These are phyloP conservation scores for Exaiptasia diaphana DNA, from an alignment of 64 coral and sea anemone species.

Conservation along the genomic window DNA sequence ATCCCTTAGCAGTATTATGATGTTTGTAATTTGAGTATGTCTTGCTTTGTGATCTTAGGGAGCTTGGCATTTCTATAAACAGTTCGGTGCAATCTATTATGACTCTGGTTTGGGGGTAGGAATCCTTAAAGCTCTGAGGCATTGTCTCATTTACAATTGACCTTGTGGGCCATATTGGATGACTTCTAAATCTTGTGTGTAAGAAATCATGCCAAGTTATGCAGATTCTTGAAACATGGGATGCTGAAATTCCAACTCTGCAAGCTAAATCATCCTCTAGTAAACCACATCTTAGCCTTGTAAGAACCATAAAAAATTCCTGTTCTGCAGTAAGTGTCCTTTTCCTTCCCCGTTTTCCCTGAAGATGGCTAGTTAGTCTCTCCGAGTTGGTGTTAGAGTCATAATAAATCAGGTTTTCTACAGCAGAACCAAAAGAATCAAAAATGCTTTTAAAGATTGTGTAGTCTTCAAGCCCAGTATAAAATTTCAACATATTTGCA, in stretches of 20 bases:
- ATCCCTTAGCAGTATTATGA: constrained; percentile 48
- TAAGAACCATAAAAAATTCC: constrained; percentile 32
- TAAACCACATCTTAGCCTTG: constrained; percentile 29
- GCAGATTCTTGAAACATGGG: constrained; percentile 21
- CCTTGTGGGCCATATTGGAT: constrained; percentile 50
- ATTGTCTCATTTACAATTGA: constrained; percentile 30
- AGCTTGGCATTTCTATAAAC: not conserved
- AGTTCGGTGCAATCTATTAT: constrained; percentile 41
- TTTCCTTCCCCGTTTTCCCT: constrained; percentile 46
- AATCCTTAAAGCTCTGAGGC: constrained; percentile 28
- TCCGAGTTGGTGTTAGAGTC: constrained; percentile 38
- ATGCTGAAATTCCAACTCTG: constrained; percentile 48
- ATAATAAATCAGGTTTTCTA: constrained; percentile 51
- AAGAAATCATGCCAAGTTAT: constrained; percentile 52
- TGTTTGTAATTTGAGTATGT: constrained; percentile 26
- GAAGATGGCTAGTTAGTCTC: constrained; percentile 5
- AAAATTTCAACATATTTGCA: constrained; percentile 54
- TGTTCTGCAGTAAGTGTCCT: constrained; percentile 30
- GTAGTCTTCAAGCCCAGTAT: constrained; percentile 53
- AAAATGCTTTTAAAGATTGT: constrained; percentile 38
- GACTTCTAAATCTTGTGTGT: constrained; percentile 18
- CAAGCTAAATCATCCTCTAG: constrained; percentile 32
- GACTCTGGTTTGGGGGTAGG: constrained; percentile 19
- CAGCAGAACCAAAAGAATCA: constrained; percentile 42
- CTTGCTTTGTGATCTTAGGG: not conserved